Evolutionary conservation across 2,797 vertebrate species (phyloP), one percentile per base, ranked within the genome.

Genomic region (Sylvia borin): DNA sequence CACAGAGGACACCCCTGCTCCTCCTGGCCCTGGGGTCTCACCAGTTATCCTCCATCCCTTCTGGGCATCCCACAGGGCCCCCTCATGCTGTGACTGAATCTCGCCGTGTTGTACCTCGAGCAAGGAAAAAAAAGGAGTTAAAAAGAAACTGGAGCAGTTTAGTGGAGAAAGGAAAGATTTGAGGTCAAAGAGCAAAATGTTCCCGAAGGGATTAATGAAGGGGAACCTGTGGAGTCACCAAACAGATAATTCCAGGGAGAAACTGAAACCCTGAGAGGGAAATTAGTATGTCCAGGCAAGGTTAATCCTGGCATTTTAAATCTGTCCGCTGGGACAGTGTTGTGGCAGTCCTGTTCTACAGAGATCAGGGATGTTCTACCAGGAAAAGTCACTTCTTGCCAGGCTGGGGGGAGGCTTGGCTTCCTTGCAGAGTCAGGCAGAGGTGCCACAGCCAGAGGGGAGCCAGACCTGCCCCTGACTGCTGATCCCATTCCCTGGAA

Each of bases 1-100:
- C n/a, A 13, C 48, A 2, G 40, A 42, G 80, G 54, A 65, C 29
- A 16, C 27, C 58, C 50, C 62, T 38, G 62, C 45, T 91, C 64
- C 68, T 55, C 10, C 73, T 61, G 62, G 20, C 42, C 38, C 42
- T 18, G 42, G 65, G 17, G 2, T 45, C 31, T 57, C 61, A 6
- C 15, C 48, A 9, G 1, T 31, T 2, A 1, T 13, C 40, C 53
- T 15, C 31, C 48, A 18, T 10, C 71, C 43, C 1, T 8, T 2
- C 38, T 5, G 42, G 7, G 51, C 6, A 7, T n/a, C 60, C 64
- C 72, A 2, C 2, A 1, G 55, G 19, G 8, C 7, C 45, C 21
- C 53, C 47, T 51, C 14, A 0, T 13, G 61, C 58, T 38, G 15
- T 1, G 10, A 2, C 26, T 19, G 0, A 1, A 1, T 7, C 4